These are phyloP conservation scores for Leptestheria dahalacensis DNA, from an alignment of 1,140 invertebrate genomes.

Conservation along the genomic window DNA sequence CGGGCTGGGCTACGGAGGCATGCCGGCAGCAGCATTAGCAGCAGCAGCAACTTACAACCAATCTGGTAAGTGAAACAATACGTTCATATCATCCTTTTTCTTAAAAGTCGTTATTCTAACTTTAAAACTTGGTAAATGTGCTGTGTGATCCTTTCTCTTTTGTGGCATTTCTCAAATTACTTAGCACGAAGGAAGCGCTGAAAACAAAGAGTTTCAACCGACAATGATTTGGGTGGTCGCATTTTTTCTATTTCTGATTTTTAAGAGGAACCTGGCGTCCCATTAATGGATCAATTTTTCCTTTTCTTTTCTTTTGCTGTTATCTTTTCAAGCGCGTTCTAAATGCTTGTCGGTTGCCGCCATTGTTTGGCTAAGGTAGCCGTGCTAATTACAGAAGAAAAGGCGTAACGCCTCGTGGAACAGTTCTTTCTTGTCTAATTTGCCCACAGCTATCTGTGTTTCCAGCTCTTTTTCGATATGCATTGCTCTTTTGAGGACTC, in stretches of 20 bases:
- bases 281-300: neutral
- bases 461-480: no score
- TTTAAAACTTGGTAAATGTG: neutral
- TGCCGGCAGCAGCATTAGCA: constrained; percentile 15
- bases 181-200: neutral
- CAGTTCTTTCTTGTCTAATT: neutral
- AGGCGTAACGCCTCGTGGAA: neutral
- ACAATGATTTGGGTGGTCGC: neutral
- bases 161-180: neutral
- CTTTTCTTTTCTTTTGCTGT: neutral
- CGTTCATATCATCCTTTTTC: neutral
- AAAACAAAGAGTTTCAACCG: neutral
- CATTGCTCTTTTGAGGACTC: no score
- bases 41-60: constrained; percentile 3
- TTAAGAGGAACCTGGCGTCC: neutral
- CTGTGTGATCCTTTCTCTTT: neutral
- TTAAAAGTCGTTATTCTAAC: neutral
- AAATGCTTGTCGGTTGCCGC: neutral
- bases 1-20: constrained; percentile 26
- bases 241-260: no score
- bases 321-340: neutral
- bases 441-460: neutral
- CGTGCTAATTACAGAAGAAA: neutral
- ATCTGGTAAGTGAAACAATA: neutral
- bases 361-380: neutral